Evolutionary conservation across 2,888 invertebrate species (phyloP), one percentile per base, ranked within the genome.

Genomic region (Eremobia ochroleuca): DNA sequence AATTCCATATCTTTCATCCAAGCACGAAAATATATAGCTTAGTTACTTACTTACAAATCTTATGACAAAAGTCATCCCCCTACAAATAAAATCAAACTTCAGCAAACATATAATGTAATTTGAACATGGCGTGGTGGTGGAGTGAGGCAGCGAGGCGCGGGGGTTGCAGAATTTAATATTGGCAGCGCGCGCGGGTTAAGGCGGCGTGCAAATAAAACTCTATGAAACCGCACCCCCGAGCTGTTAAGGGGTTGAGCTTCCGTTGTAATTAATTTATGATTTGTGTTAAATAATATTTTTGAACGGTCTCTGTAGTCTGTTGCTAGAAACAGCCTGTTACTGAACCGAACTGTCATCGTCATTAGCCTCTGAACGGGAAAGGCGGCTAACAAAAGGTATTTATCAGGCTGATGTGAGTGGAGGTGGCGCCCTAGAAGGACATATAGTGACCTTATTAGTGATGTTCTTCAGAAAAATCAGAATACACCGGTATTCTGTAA

Each of bases 171-270:
- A 95, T 95, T 95, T 96, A 95, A 96, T 96, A 96, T 96, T 94
- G 94, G 92, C 93, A 90, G 94, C 92, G 94, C 93, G 93, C 93
- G 93, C 94, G 95, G 96, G 96, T 96, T 96, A 96, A 96, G 96
- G 95, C 96, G 94, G 92, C 94, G 94, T 84, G 95, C 95, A 96
- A 96, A 96, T 95, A 96, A 94, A 95, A 95, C 94, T 95, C 91
- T 93, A 93, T 92, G 95, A 94, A 93, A 94, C 94, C 94, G 94
- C 93, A 92, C 93, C 93, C 90, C 89, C 87, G 83, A 86, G 87
- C 77, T 80, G 87, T 94, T 94, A 95, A 95, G 94, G 94, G 86
- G 83, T 76, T 84, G 78, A 71, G 43, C 66, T 73, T 4, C 69
- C 31, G 28, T 25, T 34, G 76, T 76, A 84, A 85, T 87, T 83